Percentiles rank a stretch among this genome's conserved stretches.
phyloP scores from a whole-genome alignment of 2,113 vertebrate genomes.

The Raja brachyura region DNA sequence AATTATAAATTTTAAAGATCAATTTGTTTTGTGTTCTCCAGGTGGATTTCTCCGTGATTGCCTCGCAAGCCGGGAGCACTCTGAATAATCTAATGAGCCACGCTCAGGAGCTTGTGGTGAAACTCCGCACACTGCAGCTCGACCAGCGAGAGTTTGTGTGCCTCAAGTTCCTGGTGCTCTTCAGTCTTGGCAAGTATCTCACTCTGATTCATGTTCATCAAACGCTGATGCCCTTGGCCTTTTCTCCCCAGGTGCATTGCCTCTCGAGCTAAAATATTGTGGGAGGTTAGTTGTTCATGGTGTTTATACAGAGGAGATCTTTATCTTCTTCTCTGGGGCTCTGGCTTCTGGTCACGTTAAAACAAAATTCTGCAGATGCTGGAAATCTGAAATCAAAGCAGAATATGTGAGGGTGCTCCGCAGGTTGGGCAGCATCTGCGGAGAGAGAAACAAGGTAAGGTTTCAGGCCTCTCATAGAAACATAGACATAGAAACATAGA shows the following conservation, averaged over 20 bases:
- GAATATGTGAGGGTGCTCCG: no score
- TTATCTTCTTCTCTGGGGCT: no score
- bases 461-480: no score
- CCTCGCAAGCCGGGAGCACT: slow-evolving; percentile 83
- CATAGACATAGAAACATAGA: no score
- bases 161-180: slow-evolving; percentile 97
- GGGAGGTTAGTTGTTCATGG: not conserved
- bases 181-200: slow-evolving; percentile 82
- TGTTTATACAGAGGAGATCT: no score
- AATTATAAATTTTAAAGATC: slow-evolving; percentile 9
- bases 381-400: not conserved
- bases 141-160: slow-evolving; percentile 96
- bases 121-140: slow-evolving; percentile 86
- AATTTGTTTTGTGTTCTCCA: slow-evolving; percentile 54
- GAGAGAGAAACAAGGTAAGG: no score
- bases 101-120: slow-evolving; percentile 88
- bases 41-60: slow-evolving; percentile 88
- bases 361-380: not conserved
- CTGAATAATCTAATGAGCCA: slow-evolving; percentile 91
- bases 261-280: not conserved
- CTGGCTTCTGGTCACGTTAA: not conserved
- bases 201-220: no score
- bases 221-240: not conserved
- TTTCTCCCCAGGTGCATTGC: not conserved
- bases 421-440: no score